Conservation (phyloP, 2,797 vertebrate genomes). For the Chaunax sp. region DNA sequence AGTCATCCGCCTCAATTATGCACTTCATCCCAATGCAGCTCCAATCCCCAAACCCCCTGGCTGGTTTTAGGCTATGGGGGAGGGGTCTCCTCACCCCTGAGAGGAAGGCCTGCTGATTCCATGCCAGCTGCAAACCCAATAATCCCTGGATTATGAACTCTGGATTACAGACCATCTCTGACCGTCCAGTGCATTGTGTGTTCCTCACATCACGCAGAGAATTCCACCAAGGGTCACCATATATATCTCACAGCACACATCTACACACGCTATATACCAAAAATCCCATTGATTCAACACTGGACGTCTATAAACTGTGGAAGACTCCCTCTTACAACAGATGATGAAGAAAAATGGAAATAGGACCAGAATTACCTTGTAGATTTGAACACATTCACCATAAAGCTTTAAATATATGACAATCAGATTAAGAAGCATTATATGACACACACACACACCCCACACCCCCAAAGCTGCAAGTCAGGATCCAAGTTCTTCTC, state of each 20-base stretch:
- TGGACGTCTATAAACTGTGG: neutral
- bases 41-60: slow-evolving; percentile 52
- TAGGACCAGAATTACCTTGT: neutral
- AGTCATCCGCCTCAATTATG: slow-evolving; percentile 22
- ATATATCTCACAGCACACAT: slow-evolving; percentile 20
- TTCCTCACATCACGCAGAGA: slow-evolving; percentile 46
- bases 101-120: slow-evolving; percentile 69
- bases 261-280: neutral
- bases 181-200: slow-evolving; percentile 66
- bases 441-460: slow-evolving; percentile 13
- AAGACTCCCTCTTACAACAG: neutral
- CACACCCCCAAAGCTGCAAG: neutral
- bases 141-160: slow-evolving; percentile 85
- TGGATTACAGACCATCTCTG: slow-evolving; percentile 81
- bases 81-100: slow-evolving; percentile 49
- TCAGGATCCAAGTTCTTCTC: slow-evolving; percentile 38
- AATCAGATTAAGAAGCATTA: slow-evolving; percentile 53
- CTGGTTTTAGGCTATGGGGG: slow-evolving; percentile 61
- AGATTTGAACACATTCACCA: slow-evolving; percentile 7
- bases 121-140: slow-evolving; percentile 83
- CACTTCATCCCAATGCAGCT: slow-evolving; percentile 25
- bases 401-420: slow-evolving; percentile 28
- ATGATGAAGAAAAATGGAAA: slow-evolving; percentile 27
- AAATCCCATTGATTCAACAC: slow-evolving; percentile 9
- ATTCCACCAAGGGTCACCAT: slow-evolving; percentile 20